A percentile compares a stretch with the other conserved stretches of the same genome.
These are phyloP conservation scores for Deilephila elpenor DNA, from an alignment of 2,888 invertebrate genomes.

Conservation along the genomic window DNA sequence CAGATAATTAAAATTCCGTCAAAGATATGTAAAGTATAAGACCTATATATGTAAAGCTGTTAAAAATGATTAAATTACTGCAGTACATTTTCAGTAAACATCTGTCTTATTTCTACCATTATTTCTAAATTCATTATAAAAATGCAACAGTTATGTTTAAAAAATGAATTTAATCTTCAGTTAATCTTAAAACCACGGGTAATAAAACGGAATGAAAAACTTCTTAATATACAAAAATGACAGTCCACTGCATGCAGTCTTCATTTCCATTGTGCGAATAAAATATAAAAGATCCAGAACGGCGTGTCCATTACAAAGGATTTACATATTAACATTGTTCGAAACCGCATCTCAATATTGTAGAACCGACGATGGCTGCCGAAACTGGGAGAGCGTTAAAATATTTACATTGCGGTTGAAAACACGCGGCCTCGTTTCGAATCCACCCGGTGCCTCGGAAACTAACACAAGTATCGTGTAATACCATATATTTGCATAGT, in stretches of 20 bases:
- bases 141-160: neutral
- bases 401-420: slow-evolving; percentile 74
- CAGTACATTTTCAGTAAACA: no score
- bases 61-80: no score
- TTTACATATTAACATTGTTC: slow-evolving; percentile 42
- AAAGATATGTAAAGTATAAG: no score
- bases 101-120: no score
- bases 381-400: slow-evolving; percentile 65
- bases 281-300: slow-evolving; percentile 27
- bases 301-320: slow-evolving; percentile 40
- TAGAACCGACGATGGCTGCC: slow-evolving; percentile 47
- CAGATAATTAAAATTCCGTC: no score
- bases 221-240: neutral
- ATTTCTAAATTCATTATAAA: neutral
- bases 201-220: neutral
- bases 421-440: slow-evolving; percentile 52
- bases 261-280: slow-evolving; percentile 20
- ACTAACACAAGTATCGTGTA: slow-evolving; percentile 17
- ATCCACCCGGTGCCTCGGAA: slow-evolving; percentile 16
- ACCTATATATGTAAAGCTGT: no score
- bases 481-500: neutral
- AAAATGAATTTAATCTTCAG: neutral
- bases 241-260: slow-evolving; percentile 1
- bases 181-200: neutral
- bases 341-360: slow-evolving; percentile 58